These are phyloP conservation scores for Platichthys flesus DNA, from an alignment of 2,113 vertebrate species.

Conservation along the genomic window DNA sequence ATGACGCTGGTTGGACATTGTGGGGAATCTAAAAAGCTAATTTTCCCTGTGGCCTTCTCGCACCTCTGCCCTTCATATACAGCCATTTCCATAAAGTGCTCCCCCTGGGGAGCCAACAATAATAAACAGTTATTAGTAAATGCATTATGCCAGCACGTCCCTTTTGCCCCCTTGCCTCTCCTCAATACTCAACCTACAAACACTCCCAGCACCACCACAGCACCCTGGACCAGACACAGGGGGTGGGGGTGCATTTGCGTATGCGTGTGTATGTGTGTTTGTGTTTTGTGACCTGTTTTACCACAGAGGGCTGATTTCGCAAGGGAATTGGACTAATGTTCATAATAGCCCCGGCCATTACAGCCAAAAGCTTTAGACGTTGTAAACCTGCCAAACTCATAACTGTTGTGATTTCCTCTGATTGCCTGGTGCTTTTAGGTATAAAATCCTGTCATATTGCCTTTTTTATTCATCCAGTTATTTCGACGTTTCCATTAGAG, in stretches of 20 bases:
- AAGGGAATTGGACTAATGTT: conserved; percentile 78
- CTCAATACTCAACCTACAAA: conserved; percentile 72
- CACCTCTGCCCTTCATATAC: conserved; percentile 74
- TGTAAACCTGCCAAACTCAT: conserved; percentile 64
- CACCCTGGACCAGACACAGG: conserved; percentile 60
- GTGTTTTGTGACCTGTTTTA: conserved; percentile 62
- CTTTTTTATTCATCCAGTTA: conserved; percentile 66
- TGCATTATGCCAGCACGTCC: conserved; percentile 79
- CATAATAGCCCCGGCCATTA: conserved; percentile 76
- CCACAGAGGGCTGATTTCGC: conserved; percentile 62
- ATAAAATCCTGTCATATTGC: conserved; percentile 63
- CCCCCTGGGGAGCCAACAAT: conserved; percentile 79
- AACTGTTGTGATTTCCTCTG: conserved; percentile 67
- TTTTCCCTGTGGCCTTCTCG: conserved; percentile 73
- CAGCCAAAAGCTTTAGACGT: conserved; percentile 74
- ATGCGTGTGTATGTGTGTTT: conserved; percentile 33
- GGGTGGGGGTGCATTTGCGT: conserved; percentile 25
- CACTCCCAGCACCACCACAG: conserved; percentile 54
- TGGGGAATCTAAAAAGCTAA: conserved; percentile 74
- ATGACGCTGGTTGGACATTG: conserved; percentile 53
- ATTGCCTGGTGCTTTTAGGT: conserved; percentile 76
- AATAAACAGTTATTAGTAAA: conserved; percentile 85
- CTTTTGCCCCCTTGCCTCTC: conserved; percentile 73
- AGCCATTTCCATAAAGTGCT: conserved; percentile 80
- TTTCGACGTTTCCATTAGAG: conserved; percentile 65